These are phyloP conservation scores for Dendropsophus ebraccatus DNA, from an alignment of 2,113 vertebrate genomes.

Conservation along the genomic window DNA sequence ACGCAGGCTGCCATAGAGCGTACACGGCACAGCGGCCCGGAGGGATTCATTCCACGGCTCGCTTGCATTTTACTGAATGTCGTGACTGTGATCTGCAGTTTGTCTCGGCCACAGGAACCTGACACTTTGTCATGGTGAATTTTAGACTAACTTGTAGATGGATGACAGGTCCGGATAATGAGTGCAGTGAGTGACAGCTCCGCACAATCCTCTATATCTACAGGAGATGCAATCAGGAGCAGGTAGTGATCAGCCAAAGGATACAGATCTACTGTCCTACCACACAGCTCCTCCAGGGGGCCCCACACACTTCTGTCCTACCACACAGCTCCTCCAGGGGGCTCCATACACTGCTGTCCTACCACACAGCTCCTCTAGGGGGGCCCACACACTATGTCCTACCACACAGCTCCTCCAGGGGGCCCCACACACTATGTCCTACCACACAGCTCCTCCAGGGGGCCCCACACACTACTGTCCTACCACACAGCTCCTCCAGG, in stretches of 20 bases:
- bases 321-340: too few relatives aligned
- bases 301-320: too few relatives aligned
- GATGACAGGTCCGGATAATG: background rate
- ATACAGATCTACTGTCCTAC: background rate
- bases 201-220: background rate
- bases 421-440: too few relatives aligned
- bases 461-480: too few relatives aligned
- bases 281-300: background rate
- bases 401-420: too few relatives aligned
- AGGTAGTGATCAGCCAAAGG: background rate
- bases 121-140: constrained; percentile 32
- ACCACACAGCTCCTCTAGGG: too few relatives aligned
- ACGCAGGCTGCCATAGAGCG: background rate
- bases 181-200: background rate
- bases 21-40: background rate
- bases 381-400: too few relatives aligned
- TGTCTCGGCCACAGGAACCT: constrained; percentile 5
- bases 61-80: constrained; percentile 14
- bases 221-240: background rate
- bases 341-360: too few relatives aligned
- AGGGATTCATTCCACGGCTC: background rate
- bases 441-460: too few relatives aligned
- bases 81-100: constrained; percentile 25
- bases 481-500: too few relatives aligned
- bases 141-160: background rate